These are phyloP conservation scores for Mayetiola destructor DNA, from an alignment of 2,888 invertebrate species.

Conservation along the genomic window DNA sequence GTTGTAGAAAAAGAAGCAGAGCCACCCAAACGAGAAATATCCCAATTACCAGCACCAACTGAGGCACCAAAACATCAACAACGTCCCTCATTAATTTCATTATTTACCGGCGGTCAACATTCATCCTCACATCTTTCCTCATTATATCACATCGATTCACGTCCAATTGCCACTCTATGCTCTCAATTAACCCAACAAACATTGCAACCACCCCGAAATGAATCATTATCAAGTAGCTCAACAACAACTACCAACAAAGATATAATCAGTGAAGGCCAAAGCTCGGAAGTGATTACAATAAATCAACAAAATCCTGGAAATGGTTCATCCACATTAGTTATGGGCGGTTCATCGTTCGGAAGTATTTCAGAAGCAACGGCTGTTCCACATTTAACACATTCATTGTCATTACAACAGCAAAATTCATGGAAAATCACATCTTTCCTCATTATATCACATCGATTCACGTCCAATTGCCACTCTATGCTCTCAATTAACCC, in stretches of 20 bases:
- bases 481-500: conserved; percentile 34
- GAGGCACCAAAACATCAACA: conserved; percentile 43
- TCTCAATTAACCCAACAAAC: conserved; percentile 36
- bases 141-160: conserved; percentile 31
- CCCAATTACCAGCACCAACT: conserved; percentile 33
- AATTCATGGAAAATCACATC: conserved; percentile 31
- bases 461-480: conserved; percentile 35
- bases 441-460: conserved; percentile 30
- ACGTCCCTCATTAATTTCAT: conserved; percentile 52
- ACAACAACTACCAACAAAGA: conserved; percentile 37
- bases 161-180: conserved; percentile 34
- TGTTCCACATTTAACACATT: conserved; percentile 35
- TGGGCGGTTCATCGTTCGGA: conserved; percentile 17
- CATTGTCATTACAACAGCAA: conserved; percentile 34
- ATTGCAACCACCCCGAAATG: conserved; percentile 39
- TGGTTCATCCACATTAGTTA: conserved; percentile 25
- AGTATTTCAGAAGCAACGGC: conserved; percentile 25
- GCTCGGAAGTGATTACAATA: conserved; percentile 25
- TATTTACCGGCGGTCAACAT: conserved; percentile 39
- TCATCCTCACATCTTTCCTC: conserved; percentile 33
- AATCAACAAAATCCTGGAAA: conserved; percentile 14
- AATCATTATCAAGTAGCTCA: conserved; percentile 46
- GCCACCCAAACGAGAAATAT: conserved; percentile 31
- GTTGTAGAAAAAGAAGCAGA: conserved; percentile 23
- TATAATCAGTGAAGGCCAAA: conserved; percentile 31